These are phyloP conservation scores for Meriones psammophilus DNA, from an alignment of 2,797 vertebrate species.

Conservation along the genomic window DNA sequence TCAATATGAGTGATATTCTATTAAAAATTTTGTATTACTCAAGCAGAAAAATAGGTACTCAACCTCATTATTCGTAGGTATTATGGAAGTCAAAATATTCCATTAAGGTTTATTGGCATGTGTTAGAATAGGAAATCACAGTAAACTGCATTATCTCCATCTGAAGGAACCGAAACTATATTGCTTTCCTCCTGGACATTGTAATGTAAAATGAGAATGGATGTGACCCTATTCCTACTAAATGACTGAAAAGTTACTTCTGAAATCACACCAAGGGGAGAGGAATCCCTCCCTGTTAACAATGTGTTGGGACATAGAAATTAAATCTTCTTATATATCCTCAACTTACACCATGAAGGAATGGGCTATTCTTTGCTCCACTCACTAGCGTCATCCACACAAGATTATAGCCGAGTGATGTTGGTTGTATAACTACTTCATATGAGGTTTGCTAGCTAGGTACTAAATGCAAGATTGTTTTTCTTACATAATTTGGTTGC, in stretches of 20 bases:
- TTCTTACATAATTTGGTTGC: background rate
- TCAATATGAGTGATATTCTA: background rate
- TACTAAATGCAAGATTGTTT: background rate
- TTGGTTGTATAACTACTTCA: background rate
- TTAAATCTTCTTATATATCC: too few relatives aligned
- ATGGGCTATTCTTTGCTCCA: background rate
- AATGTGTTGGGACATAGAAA: background rate
- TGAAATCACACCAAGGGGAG: background rate
- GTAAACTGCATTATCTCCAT: too few relatives aligned
- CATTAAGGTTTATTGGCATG: background rate
- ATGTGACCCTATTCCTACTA: background rate
- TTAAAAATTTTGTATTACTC: background rate
- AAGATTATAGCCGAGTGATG: background rate
- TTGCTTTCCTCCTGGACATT: rapidly evolving
- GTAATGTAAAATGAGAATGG: background rate
- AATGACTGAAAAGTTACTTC: background rate
- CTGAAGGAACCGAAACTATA: background rate
- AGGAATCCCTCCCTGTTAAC: rapidly evolving
- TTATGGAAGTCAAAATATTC: background rate
- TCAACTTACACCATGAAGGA: background rate
- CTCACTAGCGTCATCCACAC: background rate
- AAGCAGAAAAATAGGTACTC: background rate
- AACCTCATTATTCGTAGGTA: background rate
- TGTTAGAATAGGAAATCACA: background rate
- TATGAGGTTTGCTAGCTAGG: background rate